Percentiles rank a stretch among this genome's conserved stretches.
These are phyloP conservation scores for Suricata suricatta DNA, from an alignment of 2,113 vertebrate species.

Conservation along the genomic window DNA sequence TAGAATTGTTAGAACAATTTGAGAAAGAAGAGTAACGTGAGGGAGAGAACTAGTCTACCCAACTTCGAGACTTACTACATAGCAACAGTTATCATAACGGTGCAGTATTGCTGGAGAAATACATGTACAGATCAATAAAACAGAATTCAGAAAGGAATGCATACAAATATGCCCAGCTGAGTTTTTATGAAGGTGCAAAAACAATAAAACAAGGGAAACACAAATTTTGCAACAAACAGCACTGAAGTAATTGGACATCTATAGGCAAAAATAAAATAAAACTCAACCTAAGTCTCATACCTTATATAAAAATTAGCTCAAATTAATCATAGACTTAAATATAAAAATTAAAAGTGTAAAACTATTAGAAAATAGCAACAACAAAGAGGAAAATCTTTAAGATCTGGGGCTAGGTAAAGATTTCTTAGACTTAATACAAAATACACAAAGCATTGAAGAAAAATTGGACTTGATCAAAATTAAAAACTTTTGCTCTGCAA, in stretches of 20 bases:
- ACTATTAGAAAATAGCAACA: neutral
- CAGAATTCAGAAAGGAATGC: neutral
- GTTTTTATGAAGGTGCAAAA: constrained; percentile 8
- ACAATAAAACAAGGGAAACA: neutral
- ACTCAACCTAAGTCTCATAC: neutral
- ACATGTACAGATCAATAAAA: neutral
- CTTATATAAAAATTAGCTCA: constrained; percentile 13
- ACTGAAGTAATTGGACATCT: neutral
- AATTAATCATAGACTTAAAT: neutral
- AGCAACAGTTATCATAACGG: neutral
- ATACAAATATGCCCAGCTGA: neutral
- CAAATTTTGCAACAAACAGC: neutral
- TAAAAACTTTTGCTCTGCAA: neutral
- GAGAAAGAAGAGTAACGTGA: neutral
- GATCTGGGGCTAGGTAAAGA: neutral
- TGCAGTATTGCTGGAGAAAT: neutral
- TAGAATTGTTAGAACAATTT: constrained; percentile 10
- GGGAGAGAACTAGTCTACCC: neutral
- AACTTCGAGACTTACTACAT: neutral
- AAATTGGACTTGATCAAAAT: neutral
- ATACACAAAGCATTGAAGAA: neutral
- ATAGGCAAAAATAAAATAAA: constrained; percentile 13
- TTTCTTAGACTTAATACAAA: neutral
- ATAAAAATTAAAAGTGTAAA: neutral
- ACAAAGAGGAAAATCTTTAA: neutral